Percentiles rank a stretch among this genome's conserved stretches.
phyloP scores from a whole-genome alignment of 2,797 vertebrate genomes.

The Limnodromus scolopaceus region DNA sequence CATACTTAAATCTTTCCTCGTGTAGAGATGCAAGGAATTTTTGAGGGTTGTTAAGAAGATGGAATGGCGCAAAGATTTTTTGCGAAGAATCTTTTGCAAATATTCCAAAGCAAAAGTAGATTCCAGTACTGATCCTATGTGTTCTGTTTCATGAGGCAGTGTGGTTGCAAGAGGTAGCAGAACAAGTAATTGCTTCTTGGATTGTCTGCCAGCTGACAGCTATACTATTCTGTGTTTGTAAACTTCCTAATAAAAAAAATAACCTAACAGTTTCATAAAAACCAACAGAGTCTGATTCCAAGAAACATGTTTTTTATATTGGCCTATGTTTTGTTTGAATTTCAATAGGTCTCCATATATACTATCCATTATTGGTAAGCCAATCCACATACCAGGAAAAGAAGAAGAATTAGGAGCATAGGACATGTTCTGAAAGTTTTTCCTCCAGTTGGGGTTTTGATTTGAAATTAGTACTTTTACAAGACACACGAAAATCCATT shows the following conservation, averaged over 20 bases:
- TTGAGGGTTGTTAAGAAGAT: neutral
- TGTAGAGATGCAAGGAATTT: neutral
- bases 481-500: neutral
- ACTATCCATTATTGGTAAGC: neutral
- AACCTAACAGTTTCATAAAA: neutral
- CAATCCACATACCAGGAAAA: neutral
- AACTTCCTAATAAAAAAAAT: neutral
- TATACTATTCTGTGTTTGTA: neutral
- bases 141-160: neutral
- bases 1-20: constrained; percentile 55
- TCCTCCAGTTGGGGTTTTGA: neutral
- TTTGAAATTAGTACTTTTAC: neutral
- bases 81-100: neutral
- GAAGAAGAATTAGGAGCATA: neutral
- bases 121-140: neutral
- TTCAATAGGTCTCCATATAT: neutral
- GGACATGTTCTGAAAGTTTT: neutral
- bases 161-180: neutral
- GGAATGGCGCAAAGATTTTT: neutral
- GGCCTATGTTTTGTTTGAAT: neutral
- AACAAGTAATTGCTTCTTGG: neutral
- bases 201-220: neutral
- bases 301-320: neutral
- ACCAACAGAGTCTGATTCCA: neutral
- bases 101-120: neutral